Evolutionary conservation across 2,113 vertebrate species (phyloP), one percentile per base, ranked within the genome.

Genomic region (Anguilla japonica): DNA sequence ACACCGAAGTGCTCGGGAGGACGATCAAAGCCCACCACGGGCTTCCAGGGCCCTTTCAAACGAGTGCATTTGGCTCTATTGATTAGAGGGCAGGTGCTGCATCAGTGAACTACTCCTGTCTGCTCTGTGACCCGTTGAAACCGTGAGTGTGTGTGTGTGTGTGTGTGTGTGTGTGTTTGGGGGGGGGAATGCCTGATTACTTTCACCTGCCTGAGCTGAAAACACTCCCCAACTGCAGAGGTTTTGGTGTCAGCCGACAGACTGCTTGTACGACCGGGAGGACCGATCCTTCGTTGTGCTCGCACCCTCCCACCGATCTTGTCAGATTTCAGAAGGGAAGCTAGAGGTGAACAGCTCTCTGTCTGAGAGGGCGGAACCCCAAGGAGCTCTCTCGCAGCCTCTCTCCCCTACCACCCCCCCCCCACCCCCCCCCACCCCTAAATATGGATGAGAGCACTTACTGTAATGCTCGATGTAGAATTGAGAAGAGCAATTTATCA

Each of bases 371-470:
- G 56, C 26, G 2, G 6, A 56, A 34, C 14, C 22, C 57, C 8
- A 80, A 46, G n/a, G 57, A 80, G 43, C 29, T 7, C 75, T 57
- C 50, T 40, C 11, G 11, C 84, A 46, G 46, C 71, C n/a, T 75
- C 71, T n/a, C 78, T 3, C 34, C 34, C 34, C 34, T 34, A 34
- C 34, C 34, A 34, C 34, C 34, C n/a, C 34, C 34, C 0, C 34
- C 34, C n/a, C n/a, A n/a, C n/a, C n/a, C n/a, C 34, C 34, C 34
- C 34, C 34, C 34, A 0, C 34, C 41, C 85, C 15, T 86, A 82
- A 86, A 86, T 86, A 86, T 82, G 53, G 26, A 86, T 82, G 81
- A 86, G 16, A 71, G 41, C 53, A 57, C 79, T 75, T 75, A n/a
- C 20, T 67, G 60, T 29, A 34, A 75, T 75, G n/a, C n/a, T 13